Conservation (phyloP, 1,140 invertebrate genomes). For the Drosophila tropicalis region DNA sequence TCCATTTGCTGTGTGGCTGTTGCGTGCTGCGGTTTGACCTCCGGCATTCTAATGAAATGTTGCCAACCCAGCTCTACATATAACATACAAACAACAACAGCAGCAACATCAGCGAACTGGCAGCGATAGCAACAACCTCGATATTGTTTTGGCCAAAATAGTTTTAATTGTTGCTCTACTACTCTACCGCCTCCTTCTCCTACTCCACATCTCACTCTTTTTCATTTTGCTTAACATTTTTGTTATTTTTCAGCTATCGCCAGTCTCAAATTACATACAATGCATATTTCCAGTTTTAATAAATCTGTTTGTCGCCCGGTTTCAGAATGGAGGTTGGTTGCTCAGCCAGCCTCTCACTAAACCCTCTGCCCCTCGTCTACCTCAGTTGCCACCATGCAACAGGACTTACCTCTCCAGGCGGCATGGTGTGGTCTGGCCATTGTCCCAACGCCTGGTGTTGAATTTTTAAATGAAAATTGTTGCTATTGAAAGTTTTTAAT, state of each 20-base stretch:
- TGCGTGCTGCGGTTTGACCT: constrained; percentile 69
- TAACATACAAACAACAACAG: constrained; percentile 37
- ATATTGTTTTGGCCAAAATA: constrained; percentile 79
- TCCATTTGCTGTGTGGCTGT: constrained; percentile 13
- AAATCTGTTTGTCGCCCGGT: constrained; percentile 71
- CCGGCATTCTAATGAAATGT: constrained; percentile 74
- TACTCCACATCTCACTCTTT: neutral
- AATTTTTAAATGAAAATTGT: constrained; percentile 81
- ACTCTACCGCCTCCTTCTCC: neutral
- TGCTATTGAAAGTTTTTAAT: constrained; percentile 82
- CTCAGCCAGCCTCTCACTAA: neutral
- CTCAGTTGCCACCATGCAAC: neutral
- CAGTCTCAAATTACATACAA: constrained; percentile 56
- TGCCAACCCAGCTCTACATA: constrained; percentile 40
- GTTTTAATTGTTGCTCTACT: constrained; percentile 68
- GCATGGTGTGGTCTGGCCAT: neutral
- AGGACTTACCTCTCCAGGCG: constrained; percentile 6
- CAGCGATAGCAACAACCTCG: constrained; percentile 64
- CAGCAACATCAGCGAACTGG: constrained; percentile 35
- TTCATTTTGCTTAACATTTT: neutral
- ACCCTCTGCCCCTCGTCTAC: neutral
- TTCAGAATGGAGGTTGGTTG: constrained; percentile 27
- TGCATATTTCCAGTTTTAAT: constrained; percentile 73
- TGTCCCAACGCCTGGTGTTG: constrained; percentile 67
- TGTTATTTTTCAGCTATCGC: constrained; percentile 23